A percentile compares a stretch with the other conserved stretches of the same genome.
These are phyloP conservation scores for Cyphomyrus discorhynchus DNA, from an alignment of 2,113 vertebrate genomes.

Conservation along the genomic window DNA sequence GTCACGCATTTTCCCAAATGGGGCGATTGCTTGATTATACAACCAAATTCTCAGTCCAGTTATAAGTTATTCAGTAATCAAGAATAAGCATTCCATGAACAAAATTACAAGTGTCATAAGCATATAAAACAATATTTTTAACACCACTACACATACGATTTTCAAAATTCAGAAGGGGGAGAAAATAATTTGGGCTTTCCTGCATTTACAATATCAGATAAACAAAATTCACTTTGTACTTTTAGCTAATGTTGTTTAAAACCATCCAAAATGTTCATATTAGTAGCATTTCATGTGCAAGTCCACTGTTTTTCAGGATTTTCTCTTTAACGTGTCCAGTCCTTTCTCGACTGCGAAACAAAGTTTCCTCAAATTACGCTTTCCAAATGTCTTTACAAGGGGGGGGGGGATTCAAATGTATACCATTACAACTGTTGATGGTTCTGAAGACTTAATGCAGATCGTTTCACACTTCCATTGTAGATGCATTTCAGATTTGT, in stretches of 20 bases:
- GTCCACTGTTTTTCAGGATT: neutral
- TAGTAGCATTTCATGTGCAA: neutral
- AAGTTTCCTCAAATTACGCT: constrained; percentile 32
- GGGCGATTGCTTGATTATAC: neutral
- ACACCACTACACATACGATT: neutral
- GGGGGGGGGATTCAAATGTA: neutral
- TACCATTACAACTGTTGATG: neutral
- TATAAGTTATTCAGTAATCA: neutral
- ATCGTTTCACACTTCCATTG: constrained; percentile 28
- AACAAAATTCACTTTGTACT: neutral
- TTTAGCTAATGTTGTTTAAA: neutral
- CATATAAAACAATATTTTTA: neutral
- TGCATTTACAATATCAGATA: neutral
- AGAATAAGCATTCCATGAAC: neutral
- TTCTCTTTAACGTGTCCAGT: neutral
- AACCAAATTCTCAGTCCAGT: neutral
- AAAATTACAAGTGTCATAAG: neutral
- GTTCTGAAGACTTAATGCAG: constrained; percentile 18
- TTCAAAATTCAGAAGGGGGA: neutral
- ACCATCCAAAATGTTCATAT: neutral
- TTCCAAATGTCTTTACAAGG: constrained; percentile 4
- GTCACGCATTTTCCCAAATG: neutral
- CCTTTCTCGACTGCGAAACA: neutral
- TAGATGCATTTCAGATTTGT: neutral
- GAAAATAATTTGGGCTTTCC: neutral